Conservation (phyloP, 2,888 invertebrate species). For the Sesia bembeciformis region DNA sequence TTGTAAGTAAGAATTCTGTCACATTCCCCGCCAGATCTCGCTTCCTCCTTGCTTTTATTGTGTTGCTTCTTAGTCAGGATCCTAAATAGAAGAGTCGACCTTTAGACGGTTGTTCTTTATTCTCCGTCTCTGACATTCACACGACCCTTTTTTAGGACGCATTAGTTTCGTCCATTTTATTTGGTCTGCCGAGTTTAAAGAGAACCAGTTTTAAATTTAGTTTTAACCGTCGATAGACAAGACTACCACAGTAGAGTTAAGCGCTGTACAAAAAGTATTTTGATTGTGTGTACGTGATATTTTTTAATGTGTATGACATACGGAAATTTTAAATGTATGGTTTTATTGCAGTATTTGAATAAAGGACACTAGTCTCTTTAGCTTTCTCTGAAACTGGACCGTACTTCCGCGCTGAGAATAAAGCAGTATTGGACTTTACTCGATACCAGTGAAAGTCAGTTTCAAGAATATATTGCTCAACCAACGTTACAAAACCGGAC, state of each 20-base stretch:
- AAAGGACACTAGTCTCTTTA: constrained; percentile 7
- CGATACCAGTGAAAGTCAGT: constrained; percentile 4
- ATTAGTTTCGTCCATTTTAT: too few relatives aligned
- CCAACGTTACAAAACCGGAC: constrained; percentile 26
- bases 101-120: neutral
- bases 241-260: too few relatives aligned
- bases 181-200: too few relatives aligned
- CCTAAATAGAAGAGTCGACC: neutral
- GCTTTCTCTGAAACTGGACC: constrained; percentile 57
- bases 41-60: constrained; percentile 20
- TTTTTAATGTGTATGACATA: too few relatives aligned
- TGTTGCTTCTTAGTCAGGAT: constrained; percentile 12
- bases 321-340: neutral
- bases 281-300: too few relatives aligned
- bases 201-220: too few relatives aligned
- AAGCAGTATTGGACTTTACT: constrained; percentile 5
- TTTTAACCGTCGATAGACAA: too few relatives aligned
- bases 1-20: neutral
- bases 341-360: constrained; percentile 4
- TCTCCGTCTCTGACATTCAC: too few relatives aligned
- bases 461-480: constrained; percentile 17
- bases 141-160: too few relatives aligned
- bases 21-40: constrained; percentile 30
- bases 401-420: constrained; percentile 37
- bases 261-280: too few relatives aligned